Evolutionary conservation across 1,140 invertebrate genomes (phyloP).

Genomic region (Drosophila navojoa): DNA sequence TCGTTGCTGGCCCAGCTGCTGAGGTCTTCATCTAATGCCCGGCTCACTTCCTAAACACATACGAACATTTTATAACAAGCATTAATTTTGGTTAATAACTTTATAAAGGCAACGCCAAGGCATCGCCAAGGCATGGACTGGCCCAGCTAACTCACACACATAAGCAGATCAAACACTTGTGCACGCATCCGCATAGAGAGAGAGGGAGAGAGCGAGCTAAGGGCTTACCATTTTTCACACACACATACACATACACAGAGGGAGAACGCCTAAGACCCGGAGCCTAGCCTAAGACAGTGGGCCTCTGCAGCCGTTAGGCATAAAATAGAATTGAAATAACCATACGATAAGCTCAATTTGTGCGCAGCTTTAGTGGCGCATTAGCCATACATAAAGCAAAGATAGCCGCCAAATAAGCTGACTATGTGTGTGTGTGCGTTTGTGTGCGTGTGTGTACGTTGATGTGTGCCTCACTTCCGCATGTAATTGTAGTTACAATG

Average conservation of each 20-base stretch:
- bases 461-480: conserved; percentile 79
- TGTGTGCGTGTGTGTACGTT: conserved; percentile 60
- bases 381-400: conserved; percentile 79
- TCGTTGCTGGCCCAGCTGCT: conserved; percentile 6
- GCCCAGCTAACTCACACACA: not conserved
- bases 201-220: not conserved
- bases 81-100: conserved; percentile 82
- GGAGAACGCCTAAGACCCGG: conserved; percentile 37
- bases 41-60: conserved; percentile 72
- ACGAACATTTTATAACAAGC: conserved; percentile 73
- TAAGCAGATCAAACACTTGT: not conserved
- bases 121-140: no score
- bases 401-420: conserved; percentile 63
- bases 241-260: conserved; percentile 38
- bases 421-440: conserved; percentile 16
- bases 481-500: conserved; percentile 82
- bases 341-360: conserved; percentile 82
- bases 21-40: conserved; percentile 31
- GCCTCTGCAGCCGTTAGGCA: conserved; percentile 48
- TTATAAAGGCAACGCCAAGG: conserved; percentile 57
- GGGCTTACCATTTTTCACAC: conserved; percentile 77
- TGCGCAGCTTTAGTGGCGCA: conserved; percentile 79
- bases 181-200: conserved; percentile 3
- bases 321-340: conserved; percentile 83
- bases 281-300: conserved; percentile 31